A percentile compares a stretch with the other conserved stretches of the same genome.
Evolutionary conservation across 2,113 vertebrate species (phyloP).

Genomic region (Tautogolabrus adspersus): DNA sequence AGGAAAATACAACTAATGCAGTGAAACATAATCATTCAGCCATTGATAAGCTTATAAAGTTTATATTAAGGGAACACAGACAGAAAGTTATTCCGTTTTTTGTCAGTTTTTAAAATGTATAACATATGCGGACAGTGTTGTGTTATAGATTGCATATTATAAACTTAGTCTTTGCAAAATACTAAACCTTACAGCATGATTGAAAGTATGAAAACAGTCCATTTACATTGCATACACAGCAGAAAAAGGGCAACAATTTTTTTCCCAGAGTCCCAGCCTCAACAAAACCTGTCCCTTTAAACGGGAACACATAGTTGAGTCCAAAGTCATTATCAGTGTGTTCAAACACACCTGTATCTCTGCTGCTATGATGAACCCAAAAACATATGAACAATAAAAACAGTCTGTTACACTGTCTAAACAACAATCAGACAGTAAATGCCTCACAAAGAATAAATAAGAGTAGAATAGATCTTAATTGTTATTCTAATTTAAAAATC

Average conservation of each 20-base stretch:
- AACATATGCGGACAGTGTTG: too few species aligned
- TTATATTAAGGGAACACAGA: too few species aligned
- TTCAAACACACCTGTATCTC: background rate
- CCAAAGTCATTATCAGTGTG: background rate
- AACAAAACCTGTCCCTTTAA: background rate
- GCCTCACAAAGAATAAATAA: too few species aligned
- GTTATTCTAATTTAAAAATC: too few species aligned
- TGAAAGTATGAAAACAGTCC: too few species aligned
- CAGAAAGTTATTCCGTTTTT: too few species aligned
- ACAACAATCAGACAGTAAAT: background rate
- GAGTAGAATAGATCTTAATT: too few species aligned
- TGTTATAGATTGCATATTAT: too few species aligned
- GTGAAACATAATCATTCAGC: background rate
- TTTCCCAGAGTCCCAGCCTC: background rate
- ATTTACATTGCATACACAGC: background rate
- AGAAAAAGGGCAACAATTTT: background rate
- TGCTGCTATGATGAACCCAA: background rate
- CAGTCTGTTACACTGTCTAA: background rate
- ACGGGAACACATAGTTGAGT: background rate
- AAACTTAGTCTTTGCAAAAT: too few species aligned
- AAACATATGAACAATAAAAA: background rate
- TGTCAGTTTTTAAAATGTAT: too few species aligned
- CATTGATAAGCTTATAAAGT: background rate
- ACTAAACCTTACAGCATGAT: too few species aligned
- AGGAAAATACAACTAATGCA: slow-evolving; percentile 14